A percentile compares a stretch with the other conserved stretches of the same genome.
phyloP scores from a whole-genome alignment of 2,797 vertebrate species.

The Pseudochaenichthys georgianus region DNA sequence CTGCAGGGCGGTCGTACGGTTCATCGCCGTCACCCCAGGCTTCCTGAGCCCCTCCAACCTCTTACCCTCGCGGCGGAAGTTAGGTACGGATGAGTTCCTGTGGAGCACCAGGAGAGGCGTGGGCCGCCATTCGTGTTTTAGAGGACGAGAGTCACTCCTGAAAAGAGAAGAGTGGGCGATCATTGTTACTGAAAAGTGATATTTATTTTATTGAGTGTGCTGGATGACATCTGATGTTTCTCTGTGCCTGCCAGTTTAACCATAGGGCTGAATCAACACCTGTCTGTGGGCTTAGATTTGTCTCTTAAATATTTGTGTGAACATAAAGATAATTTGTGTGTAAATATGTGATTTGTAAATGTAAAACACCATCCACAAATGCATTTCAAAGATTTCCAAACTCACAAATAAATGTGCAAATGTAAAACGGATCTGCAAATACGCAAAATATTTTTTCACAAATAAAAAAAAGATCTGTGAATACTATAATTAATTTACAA shows the following conservation, averaged over 20 bases:
- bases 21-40: constrained; percentile 93
- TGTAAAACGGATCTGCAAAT: no score
- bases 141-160: constrained; percentile 94
- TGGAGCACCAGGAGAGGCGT: constrained; percentile 97
- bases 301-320: no score
- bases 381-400: no score
- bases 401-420: no score
- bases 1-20: constrained; percentile 94
- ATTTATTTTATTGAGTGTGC: not conserved
- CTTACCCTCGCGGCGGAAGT: constrained; percentile 95
- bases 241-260: not conserved
- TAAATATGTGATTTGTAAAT: no score
- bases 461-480: no score
- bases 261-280: not conserved
- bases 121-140: constrained; percentile 97
- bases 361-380: no score
- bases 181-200: not conserved
- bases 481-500: no score
- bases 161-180: constrained; percentile 13
- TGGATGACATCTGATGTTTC: not conserved
- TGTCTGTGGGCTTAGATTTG: not conserved
- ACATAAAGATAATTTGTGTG: no score
- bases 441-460: no score
- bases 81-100: constrained; percentile 97
- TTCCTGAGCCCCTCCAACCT: constrained; percentile 94